A percentile compares a stretch with the other conserved stretches of the same genome.
phyloP scores from a whole-genome alignment of 2,113 vertebrate species.

The Dolichotis patagonum region DNA sequence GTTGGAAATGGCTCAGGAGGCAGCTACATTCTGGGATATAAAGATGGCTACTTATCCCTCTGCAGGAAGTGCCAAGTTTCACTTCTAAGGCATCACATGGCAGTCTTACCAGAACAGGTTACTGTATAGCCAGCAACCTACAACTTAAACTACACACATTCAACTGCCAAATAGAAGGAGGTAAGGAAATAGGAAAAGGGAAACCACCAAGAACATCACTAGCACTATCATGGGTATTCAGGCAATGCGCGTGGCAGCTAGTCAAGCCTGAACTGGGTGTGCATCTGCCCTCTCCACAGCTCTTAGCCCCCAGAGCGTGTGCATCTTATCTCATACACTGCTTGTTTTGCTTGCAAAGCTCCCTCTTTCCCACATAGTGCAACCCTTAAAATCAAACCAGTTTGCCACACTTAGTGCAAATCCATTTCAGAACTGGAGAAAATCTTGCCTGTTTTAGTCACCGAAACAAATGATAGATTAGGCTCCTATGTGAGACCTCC shows the following conservation, averaged over 20 bases:
- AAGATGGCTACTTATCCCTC: background rate
- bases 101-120: background rate
- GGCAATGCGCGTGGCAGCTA: rapidly evolving
- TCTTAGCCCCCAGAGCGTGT: background rate
- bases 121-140: background rate
- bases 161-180: background rate
- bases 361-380: background rate
- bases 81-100: background rate
- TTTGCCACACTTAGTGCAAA: background rate
- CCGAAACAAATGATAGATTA: background rate
- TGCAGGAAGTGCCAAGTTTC: background rate
- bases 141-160: background rate
- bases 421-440: background rate
- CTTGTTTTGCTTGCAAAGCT: background rate
- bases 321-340: background rate
- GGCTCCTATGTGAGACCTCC: background rate
- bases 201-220: rapidly evolving
- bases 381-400: background rate
- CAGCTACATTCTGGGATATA: background rate
- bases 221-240: rapidly evolving
- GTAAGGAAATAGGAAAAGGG: background rate
- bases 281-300: background rate
- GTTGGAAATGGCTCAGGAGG: background rate
- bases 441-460: background rate
- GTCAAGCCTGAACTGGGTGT: rapidly evolving